Evolutionary conservation across 2,888 invertebrate genomes (phyloP).

Genomic region (Proisotoma minuta): DNA sequence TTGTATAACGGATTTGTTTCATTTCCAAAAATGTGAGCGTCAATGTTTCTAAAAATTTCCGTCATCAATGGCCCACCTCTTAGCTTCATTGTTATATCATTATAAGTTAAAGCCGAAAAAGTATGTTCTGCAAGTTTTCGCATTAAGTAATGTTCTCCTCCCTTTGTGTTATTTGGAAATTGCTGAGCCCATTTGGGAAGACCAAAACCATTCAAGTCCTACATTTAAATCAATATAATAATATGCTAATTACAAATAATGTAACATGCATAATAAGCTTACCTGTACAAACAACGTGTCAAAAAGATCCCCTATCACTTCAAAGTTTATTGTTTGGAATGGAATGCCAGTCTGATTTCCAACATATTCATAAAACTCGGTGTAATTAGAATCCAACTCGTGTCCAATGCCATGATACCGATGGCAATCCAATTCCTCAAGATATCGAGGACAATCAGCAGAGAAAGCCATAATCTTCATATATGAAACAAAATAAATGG

Average conservation of each 20-base stretch:
- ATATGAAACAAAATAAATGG: too few species aligned
- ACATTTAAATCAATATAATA: too few species aligned
- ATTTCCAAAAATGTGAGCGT: not conserved
- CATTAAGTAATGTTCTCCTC: not conserved
- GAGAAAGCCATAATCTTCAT: not conserved
- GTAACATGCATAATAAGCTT: not conserved
- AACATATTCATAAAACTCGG: not conserved
- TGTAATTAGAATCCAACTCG: not conserved
- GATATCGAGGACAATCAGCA: not conserved
- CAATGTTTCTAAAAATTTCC: slow-evolving; percentile 6
- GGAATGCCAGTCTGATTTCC: not conserved
- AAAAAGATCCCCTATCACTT: not conserved
- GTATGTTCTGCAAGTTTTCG: not conserved
- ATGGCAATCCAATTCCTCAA: not conserved
- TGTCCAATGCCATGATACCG: not conserved
- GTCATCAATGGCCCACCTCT: not conserved
- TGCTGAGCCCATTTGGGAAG: slow-evolving; percentile 1
- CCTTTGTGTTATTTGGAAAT: too few species aligned
- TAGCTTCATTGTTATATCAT: not conserved
- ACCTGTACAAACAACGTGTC: slow-evolving; percentile 9
- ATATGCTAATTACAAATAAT: not conserved
- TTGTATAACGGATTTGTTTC: not conserved
- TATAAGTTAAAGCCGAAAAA: not conserved
- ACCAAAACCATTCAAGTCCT: not conserved
- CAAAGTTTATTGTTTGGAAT: not conserved